Base-by-base conservation (phyloP, 1,140 invertebrate species). In the Mycetomoellerius zeteki region DNA sequence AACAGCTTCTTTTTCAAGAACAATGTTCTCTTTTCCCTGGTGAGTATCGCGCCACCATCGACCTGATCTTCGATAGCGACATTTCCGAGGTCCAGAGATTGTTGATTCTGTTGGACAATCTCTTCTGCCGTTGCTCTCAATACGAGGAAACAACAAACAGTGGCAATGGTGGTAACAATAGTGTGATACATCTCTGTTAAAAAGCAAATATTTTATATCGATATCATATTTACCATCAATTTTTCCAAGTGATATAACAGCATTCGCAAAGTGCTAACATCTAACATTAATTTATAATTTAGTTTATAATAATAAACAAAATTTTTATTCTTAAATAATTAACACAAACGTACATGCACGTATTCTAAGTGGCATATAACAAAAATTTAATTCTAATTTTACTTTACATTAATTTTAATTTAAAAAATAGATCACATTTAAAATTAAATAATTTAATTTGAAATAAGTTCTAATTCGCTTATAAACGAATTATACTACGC, bases 1-100 rank as follows among this genome's bases (percentile, higher is more conserved):
- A 94, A 85, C 2, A 95, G 67, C 71, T 95, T 93, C 54, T 95
- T 95, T 78, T 94, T 95, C 30, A 95, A 81, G 16, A 94, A 92
- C 1, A 95, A 27, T 14, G 94, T 95, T 43, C 94, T 86, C 27
- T 95, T 95, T 77, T 89, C 91, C 90, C 50, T 77, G 86, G 62
- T 88, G 89, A 58, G 71, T 12, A n/a, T 30, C 5, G 75, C 50
- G 5, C 37, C 56, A 0, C 43, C 84, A 37, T 81, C 84, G 10
- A 86, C 80, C 16, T 90, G 85, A n/a, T 72, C 7, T 33, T 81
- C 60, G 3, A 62, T 24, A 21, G 27, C 54, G 16, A 33, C 16
- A 27, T 27, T 85, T 89, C 88, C 27, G 14, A 86, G 5, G 24
- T 30, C 54, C 54, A 86, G 16, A 60, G 80, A 69, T 50, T 81